Conservation (phyloP, 2,797 vertebrate species). For the Sebastes dallii region DNA sequence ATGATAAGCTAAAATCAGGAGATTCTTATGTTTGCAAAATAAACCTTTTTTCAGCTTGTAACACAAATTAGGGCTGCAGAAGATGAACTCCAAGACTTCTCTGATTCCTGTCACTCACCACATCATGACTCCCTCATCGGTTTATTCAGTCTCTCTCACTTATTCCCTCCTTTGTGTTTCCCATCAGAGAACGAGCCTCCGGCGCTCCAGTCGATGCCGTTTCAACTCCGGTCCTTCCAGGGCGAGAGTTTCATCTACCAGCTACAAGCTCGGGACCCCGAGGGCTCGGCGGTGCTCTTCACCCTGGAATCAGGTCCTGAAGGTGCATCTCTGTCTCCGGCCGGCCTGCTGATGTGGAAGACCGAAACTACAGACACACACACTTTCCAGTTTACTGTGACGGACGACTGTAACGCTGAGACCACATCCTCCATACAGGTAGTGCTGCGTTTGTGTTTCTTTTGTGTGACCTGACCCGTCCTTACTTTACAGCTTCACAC, state of each 20-base stretch:
- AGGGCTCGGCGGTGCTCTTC: slow-evolving; percentile 87
- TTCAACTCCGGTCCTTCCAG: slow-evolving; percentile 82
- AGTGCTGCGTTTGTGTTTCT: slow-evolving; percentile 13
- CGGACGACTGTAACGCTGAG: slow-evolving; percentile 86
- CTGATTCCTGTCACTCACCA: not conserved
- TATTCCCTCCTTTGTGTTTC: not conserved
- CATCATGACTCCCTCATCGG: not conserved
- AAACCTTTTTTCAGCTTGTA: not conserved
- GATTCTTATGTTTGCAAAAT: not conserved
- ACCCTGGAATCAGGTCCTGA: slow-evolving; percentile 84
- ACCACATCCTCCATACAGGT: slow-evolving; percentile 82
- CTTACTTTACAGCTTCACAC: not conserved
- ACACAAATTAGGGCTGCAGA: too few species aligned
- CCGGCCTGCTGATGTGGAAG: slow-evolving; percentile 89
- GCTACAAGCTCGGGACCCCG: slow-evolving; percentile 87
- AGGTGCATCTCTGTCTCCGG: slow-evolving; percentile 84
- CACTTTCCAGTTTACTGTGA: slow-evolving; percentile 80
- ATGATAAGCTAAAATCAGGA: not conserved
- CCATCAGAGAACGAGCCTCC: slow-evolving; percentile 87
- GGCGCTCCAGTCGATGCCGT: slow-evolving; percentile 75
- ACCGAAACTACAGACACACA: slow-evolving; percentile 58
- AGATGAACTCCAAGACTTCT: too few species aligned
- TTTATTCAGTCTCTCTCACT: not conserved
- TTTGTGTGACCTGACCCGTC: not conserved
- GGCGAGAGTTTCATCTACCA: slow-evolving; percentile 90